These are phyloP conservation scores for Melanostoma scalare DNA, from an alignment of 2,888 invertebrate species.

Conservation along the genomic window DNA sequence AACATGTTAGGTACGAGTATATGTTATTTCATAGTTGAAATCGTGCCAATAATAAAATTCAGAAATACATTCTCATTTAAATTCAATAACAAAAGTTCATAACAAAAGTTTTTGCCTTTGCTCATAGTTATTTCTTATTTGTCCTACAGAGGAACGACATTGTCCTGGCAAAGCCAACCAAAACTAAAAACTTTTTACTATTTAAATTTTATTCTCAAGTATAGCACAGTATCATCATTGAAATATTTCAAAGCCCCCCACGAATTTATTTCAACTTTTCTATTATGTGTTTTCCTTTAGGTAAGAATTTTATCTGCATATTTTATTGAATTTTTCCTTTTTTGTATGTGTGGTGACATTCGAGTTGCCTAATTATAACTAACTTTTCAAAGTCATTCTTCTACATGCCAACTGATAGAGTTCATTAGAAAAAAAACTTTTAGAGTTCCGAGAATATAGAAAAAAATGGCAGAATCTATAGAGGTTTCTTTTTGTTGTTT, in stretches of 20 bases:
- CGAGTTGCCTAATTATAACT: constrained; percentile 20
- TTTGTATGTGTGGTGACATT: background rate
- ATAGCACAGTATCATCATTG: background rate
- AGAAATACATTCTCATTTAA: constrained; percentile 21
- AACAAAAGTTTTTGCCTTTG: constrained; percentile 8
- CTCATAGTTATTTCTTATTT: constrained; percentile 12
- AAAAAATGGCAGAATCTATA: background rate
- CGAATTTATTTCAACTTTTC: constrained; percentile 23
- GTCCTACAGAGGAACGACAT: background rate
- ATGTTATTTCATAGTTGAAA: constrained; percentile 4
- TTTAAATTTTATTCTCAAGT: constrained; percentile 28
- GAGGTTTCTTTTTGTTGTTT: background rate
- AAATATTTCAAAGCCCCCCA: background rate
- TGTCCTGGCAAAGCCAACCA: constrained; percentile 10
- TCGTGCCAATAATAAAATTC: constrained; percentile 23
- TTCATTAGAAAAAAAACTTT: constrained; percentile 19
- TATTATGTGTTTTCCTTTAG: constrained; percentile 13
- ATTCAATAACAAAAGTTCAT: constrained; percentile 45
- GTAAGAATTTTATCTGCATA: constrained; percentile 20
- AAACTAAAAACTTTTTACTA: constrained; percentile 2
- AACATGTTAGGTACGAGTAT: background rate
- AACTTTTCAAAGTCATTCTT: constrained; percentile 24
- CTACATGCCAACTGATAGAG: constrained; percentile 1
- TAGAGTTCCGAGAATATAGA: background rate
- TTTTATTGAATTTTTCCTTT: constrained; percentile 7